These are phyloP conservation scores for Cinclus mexicanus DNA, from an alignment of 2,113 vertebrate genomes.

Conservation along the genomic window DNA sequence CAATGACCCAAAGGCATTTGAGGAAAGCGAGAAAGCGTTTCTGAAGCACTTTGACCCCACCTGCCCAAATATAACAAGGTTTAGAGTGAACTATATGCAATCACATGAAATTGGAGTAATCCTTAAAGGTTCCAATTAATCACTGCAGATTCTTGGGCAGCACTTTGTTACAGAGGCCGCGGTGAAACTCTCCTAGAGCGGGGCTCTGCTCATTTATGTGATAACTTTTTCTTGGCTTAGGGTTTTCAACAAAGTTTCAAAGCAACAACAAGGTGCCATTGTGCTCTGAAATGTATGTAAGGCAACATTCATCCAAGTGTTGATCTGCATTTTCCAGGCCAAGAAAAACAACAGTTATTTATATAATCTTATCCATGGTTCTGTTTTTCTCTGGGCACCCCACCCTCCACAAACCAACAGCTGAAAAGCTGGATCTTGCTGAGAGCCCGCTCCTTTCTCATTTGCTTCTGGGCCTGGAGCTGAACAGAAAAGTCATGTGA, in stretches of 20 bases:
- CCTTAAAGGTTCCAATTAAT: constrained; percentile 18
- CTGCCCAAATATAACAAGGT: neutral
- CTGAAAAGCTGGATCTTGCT: constrained; percentile 65
- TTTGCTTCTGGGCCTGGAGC: constrained; percentile 21
- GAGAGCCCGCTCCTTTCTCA: constrained; percentile 5
- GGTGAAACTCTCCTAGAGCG: constrained; percentile 39
- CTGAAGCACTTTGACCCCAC: neutral
- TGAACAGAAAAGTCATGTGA: neutral
- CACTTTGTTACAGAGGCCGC: constrained; percentile 39
- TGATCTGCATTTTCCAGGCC: constrained; percentile 72
- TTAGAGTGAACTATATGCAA: constrained; percentile 4
- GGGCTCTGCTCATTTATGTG: constrained; percentile 68
- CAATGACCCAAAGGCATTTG: neutral
- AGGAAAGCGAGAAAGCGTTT: fast-evolving
- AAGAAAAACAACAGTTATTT: constrained; percentile 83
- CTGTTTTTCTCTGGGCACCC: constrained; percentile 77
- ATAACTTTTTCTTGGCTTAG: constrained; percentile 80
- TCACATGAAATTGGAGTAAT: constrained; percentile 1
- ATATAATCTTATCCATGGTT: constrained; percentile 80
- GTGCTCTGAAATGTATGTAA: constrained; percentile 75
- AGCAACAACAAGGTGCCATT: constrained; percentile 83
- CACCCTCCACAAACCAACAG: constrained; percentile 69
- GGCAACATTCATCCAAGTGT: constrained; percentile 82
- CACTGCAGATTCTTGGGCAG: constrained; percentile 36
- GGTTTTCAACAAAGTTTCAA: constrained; percentile 76